Conservation (phyloP, 2,888 invertebrate genomes). For the Acanthoscelides obtectus region DNA sequence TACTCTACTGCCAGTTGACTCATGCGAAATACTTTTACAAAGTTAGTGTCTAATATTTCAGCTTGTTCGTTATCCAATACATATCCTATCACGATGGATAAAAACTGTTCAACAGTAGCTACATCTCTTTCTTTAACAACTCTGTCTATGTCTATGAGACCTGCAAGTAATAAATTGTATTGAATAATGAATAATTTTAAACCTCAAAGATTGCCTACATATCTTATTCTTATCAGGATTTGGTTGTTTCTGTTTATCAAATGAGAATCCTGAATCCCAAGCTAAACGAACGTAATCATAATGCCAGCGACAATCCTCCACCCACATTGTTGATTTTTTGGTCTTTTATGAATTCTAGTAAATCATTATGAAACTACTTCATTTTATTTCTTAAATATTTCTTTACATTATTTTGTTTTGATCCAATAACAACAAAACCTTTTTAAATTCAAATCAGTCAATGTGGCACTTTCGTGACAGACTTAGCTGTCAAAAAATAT, state of each 20-base stretch:
- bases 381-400: too few species aligned
- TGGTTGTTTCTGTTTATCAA: slow-evolving; percentile 57
- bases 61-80: slow-evolving; percentile 52
- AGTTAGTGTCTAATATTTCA: slow-evolving; percentile 64
- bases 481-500: too few species aligned
- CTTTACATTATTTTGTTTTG: too few species aligned
- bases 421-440: too few species aligned
- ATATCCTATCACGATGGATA: slow-evolving; percentile 61
- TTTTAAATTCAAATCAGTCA: too few species aligned
- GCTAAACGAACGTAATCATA: slow-evolving; percentile 67
- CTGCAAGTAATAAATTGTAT: slow-evolving; percentile 46
- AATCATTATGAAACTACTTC: too few species aligned
- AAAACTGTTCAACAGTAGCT: slow-evolving; percentile 55
- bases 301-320: slow-evolving; percentile 53
- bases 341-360: too few species aligned
- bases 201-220: too few species aligned
- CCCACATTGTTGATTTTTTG: slow-evolving; percentile 28
- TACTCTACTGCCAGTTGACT: slow-evolving; percentile 77
- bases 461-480: too few species aligned
- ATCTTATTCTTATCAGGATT: slow-evolving; percentile 64
- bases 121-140: slow-evolving; percentile 69
- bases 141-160: slow-evolving; percentile 65
- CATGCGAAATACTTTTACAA: slow-evolving; percentile 72
- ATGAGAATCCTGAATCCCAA: slow-evolving; percentile 64
- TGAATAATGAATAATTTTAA: too few species aligned